Conservation (phyloP, 2,797 vertebrate genomes). For the Acanthurus lineatus region DNA sequence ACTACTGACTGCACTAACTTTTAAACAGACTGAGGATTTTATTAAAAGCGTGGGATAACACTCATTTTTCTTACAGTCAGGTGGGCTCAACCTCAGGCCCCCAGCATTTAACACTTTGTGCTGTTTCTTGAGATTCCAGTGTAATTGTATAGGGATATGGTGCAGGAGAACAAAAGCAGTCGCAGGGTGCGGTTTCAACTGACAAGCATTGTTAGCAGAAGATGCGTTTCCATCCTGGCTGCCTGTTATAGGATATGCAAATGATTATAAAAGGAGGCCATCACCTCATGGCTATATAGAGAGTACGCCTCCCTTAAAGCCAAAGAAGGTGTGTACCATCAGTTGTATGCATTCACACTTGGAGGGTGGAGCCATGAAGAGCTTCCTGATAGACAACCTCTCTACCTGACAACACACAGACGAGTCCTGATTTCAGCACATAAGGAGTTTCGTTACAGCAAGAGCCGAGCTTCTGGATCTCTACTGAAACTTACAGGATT, state of each 20-base stretch:
- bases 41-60: not conserved
- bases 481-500: conserved; percentile 2
- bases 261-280: not conserved
- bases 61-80: not conserved
- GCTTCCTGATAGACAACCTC: not conserved
- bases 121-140: not conserved
- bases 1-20: too few species aligned
- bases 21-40: not conserved
- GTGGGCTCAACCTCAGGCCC: not conserved
- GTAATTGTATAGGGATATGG: not conserved
- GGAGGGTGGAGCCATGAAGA: conserved; percentile 25
- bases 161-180: conserved; percentile 22
- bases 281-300: not conserved
- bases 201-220: not conserved
- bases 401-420: not conserved
- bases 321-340: conserved; percentile 12
- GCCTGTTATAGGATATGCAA: not conserved
- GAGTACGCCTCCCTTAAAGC: not conserved
- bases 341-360: conserved; percentile 3
- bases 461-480: not conserved
- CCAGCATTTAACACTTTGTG: not conserved
- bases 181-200: not conserved
- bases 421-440: not conserved
- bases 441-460: too few species aligned
- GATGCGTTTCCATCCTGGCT: not conserved